A percentile compares a stretch with the other conserved stretches of the same genome.
Conservation (phyloP, 2,797 vertebrate genomes). For the Odontamblyopus rebecca region DNA sequence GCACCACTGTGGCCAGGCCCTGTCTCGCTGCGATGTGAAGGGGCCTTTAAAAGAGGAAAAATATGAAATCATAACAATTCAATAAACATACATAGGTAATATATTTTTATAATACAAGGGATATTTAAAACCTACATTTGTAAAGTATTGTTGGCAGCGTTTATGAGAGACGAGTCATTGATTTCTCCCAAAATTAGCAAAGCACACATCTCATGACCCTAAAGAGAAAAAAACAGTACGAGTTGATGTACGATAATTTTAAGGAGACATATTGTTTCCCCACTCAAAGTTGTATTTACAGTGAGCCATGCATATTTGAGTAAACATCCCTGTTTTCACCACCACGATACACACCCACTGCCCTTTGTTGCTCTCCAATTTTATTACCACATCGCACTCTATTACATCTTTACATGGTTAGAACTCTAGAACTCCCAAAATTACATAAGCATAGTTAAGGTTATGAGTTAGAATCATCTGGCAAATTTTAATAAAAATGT, state of each 20-base stretch:
- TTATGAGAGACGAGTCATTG: constrained; percentile 91
- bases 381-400: no score
- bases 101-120: background rate
- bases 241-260: background rate
- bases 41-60: constrained; percentile 78
- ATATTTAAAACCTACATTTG: constrained; percentile 88
- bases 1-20: constrained; percentile 93
- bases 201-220: constrained; percentile 98
- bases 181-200: constrained; percentile 95
- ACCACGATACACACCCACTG: no score
- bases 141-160: constrained; percentile 90
- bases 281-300: no score
- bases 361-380: no score
- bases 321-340: no score
- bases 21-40: constrained; percentile 95
- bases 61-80: background rate
- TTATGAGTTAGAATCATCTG: no score
- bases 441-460: no score
- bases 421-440: no score
- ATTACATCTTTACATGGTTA: no score
- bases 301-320: no score
- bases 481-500: no score
- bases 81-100: background rate
- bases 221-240: constrained; percentile 18
- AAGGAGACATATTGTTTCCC: no score